phyloP scores from a whole-genome alignment of 2,113 vertebrate genomes.

The Stercorarius parasiticus region DNA sequence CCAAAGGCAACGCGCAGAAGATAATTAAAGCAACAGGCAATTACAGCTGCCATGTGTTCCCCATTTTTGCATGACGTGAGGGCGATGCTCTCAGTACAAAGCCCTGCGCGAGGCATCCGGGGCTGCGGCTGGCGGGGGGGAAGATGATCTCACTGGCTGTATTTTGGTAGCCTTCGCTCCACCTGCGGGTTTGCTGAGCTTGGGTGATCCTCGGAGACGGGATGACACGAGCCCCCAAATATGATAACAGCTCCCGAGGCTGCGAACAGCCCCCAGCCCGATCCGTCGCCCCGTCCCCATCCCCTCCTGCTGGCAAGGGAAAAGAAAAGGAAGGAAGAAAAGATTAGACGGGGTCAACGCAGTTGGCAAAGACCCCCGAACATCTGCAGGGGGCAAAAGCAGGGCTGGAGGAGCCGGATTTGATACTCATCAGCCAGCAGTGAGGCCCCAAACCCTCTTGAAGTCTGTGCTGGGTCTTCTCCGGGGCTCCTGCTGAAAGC shows the following conservation, averaged over 20 bases:
- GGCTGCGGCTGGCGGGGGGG: neutral
- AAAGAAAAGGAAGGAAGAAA: neutral
- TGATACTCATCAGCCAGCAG: neutral
- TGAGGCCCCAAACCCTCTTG: rapidly evolving
- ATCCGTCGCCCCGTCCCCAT: rapidly evolving
- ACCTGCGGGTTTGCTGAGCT: neutral
- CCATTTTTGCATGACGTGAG: neutral
- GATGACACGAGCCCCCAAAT: neutral
- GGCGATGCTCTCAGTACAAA: neutral
- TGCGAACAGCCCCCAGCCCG: neutral
- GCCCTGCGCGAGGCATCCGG: neutral
- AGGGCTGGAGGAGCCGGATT: neutral
- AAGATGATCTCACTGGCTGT: neutral
- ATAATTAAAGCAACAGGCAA: constrained; percentile 1
- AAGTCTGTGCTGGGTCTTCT: neutral
- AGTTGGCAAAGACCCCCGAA: neutral
- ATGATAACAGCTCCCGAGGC: neutral
- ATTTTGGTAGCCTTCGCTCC: neutral
- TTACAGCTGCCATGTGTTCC: neutral
- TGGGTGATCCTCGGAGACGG: neutral
- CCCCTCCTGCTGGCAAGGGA: neutral
- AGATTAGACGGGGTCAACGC: neutral
- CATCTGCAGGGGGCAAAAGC: neutral
- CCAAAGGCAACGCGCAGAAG: neutral
- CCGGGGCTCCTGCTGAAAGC: neutral